Evolutionary conservation across 2,113 vertebrate genomes (phyloP).

Genomic region (Tachysurus vachellii): DNA sequence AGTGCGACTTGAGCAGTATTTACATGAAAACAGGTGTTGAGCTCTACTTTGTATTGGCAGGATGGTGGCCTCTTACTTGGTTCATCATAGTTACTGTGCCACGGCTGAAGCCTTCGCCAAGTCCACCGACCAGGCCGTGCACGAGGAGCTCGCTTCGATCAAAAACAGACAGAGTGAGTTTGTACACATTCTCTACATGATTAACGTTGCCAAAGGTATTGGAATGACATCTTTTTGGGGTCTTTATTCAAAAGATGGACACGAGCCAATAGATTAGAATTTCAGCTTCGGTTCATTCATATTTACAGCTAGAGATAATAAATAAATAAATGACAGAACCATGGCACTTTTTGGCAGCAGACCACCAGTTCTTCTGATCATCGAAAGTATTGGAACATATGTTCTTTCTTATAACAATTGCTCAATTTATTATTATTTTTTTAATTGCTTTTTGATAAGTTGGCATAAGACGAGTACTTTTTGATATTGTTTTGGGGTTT

Average conservation of each 20-base stretch:
- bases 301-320: too few species aligned
- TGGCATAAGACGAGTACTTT: too few species aligned
- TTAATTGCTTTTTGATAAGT: too few species aligned
- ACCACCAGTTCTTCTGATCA: neutral
- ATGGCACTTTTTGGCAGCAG: neutral
- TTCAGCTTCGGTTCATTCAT: too few species aligned
- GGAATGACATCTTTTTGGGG: neutral
- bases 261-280: neutral
- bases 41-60: conserved; percentile 70
- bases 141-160: conserved; percentile 98
- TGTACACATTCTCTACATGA: neutral
- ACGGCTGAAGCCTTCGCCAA: conserved; percentile 98
- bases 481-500: neutral
- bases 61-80: conserved; percentile 98
- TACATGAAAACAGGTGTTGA: conserved; percentile 9
- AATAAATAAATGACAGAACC: too few species aligned
- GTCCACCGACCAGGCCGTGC: conserved; percentile 96
- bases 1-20: neutral
- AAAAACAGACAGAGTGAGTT: conserved; percentile 98
- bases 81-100: conserved; percentile 98
- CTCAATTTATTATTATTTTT: too few species aligned
- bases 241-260: neutral
- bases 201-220: too few species aligned
- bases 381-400: neutral
- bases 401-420: too few species aligned